Conservation (phyloP, 2,888 invertebrate genomes). For the Autographa gamma region DNA sequence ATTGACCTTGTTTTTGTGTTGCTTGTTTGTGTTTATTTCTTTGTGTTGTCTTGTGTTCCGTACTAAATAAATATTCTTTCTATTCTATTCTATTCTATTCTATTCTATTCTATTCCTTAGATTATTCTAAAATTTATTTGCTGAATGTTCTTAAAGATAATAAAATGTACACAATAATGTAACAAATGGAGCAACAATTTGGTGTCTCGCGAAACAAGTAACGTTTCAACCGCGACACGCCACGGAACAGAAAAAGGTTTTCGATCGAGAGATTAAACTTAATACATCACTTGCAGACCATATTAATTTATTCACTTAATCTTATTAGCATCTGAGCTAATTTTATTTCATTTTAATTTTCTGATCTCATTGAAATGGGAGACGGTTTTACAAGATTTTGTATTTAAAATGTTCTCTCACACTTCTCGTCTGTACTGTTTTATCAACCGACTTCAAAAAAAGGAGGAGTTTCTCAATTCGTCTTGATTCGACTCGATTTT, state of each 20-base stretch:
- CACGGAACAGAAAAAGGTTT: not conserved
- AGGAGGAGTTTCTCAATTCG: too few species aligned
- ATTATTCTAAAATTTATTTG: too few species aligned
- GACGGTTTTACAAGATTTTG: not conserved
- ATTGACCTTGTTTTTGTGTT: too few species aligned
- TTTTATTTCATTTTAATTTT: slow-evolving; percentile 23
- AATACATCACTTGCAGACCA: slow-evolving; percentile 15
- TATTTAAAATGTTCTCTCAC: not conserved
- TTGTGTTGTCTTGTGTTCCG: too few species aligned
- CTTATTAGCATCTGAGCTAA: slow-evolving; percentile 17
- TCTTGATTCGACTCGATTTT: too few species aligned
- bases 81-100: too few species aligned
- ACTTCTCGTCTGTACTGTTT: not conserved
- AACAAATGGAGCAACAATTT: not conserved
- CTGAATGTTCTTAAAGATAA: too few species aligned
- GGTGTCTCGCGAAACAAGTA: not conserved
- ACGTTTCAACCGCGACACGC: not conserved
- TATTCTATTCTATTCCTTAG: too few species aligned
- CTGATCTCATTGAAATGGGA: slow-evolving; percentile 12
- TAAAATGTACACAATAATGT: not conserved
- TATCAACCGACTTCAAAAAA: too few species aligned
- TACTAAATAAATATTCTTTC: too few species aligned
- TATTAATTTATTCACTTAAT: slow-evolving; percentile 21
- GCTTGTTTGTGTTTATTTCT: too few species aligned
- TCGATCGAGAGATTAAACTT: slow-evolving; percentile 24